A percentile compares a stretch with the other conserved stretches of the same genome.
These are phyloP conservation scores for Palloptera scutellata DNA, from an alignment of 2,888 invertebrate genomes.

Conservation along the genomic window DNA sequence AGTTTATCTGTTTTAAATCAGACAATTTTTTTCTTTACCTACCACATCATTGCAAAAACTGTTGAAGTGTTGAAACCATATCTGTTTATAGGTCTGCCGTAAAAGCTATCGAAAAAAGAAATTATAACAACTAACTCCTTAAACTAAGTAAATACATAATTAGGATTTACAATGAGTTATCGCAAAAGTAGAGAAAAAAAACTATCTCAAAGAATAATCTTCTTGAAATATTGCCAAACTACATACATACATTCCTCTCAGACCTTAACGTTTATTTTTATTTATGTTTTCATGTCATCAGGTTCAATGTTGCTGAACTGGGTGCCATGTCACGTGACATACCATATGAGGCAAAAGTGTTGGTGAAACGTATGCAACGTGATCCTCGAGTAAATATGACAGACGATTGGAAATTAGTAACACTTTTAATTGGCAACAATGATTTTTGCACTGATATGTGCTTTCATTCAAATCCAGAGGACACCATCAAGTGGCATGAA, in stretches of 20 bases:
- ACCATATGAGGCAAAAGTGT: conserved; percentile 68
- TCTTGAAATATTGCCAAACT: no score
- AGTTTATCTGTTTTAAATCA: no score
- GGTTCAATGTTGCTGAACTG: conserved; percentile 70
- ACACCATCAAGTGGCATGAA: conserved; percentile 64
- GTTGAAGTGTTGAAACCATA: no score
- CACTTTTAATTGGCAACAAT: conserved; percentile 70
- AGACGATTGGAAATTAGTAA: conserved; percentile 72
- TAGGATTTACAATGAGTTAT: no score
- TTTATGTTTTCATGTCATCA: conserved; percentile 25
- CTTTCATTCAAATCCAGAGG: conserved; percentile 62
- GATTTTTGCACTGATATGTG: conserved; percentile 71
- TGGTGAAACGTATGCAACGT: conserved; percentile 67
- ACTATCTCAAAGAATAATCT: no score
- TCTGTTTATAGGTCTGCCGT: no score
- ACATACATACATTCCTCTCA: background rate
- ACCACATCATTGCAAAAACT: no score
- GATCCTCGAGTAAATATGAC: conserved; percentile 68
- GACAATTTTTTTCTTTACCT: no score
- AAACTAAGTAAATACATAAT: no score
- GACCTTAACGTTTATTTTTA: background rate
- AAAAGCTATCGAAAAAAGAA: no score
- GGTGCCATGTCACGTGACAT: conserved; percentile 69
- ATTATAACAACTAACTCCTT: no score
- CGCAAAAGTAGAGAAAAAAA: no score